phyloP scores from a whole-genome alignment of 2,797 vertebrate species.

The Xiphorhynchus erythropygius region DNA sequence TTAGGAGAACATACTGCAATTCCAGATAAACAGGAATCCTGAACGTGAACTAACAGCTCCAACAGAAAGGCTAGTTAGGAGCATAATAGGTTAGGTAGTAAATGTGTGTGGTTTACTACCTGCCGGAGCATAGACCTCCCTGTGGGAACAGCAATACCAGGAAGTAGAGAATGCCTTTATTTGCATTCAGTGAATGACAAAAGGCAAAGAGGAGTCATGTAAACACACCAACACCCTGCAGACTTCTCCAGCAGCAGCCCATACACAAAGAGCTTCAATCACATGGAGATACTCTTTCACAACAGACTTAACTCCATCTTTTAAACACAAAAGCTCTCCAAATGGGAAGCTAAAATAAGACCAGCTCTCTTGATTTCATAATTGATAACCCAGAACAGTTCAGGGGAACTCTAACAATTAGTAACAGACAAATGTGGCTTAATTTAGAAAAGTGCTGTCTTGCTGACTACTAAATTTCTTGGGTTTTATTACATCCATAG shows the following conservation, averaged over 20 bases:
- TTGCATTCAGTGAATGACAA: slow-evolving; percentile 35
- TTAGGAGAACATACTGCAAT: not conserved
- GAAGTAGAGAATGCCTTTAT: slow-evolving; percentile 20
- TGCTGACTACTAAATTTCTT: not conserved
- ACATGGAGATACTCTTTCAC: not conserved
- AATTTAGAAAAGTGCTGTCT: not conserved
- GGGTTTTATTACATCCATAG: not conserved
- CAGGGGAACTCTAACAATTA: not conserved
- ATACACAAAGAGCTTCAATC: not conserved
- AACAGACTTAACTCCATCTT: not conserved
- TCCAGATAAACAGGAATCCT: slow-evolving; percentile 45
- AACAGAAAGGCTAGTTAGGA: not conserved
- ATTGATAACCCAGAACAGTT: not conserved
- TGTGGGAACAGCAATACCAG: slow-evolving; percentile 18
- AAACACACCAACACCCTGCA: not conserved
- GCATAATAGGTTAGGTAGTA: slow-evolving; percentile 3
- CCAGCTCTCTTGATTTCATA: not conserved
- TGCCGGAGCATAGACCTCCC: not conserved
- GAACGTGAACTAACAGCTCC: slow-evolving; percentile 28
- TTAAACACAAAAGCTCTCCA: not conserved
- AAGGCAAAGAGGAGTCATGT: not conserved
- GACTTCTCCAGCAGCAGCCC: not conserved
- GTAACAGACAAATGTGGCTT: not conserved
- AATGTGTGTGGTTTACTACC: slow-evolving; percentile 22
- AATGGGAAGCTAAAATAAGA: not conserved